A percentile compares a stretch with the other conserved stretches of the same genome.
Evolutionary conservation across 2,888 invertebrate genomes (phyloP).

Genomic region (Ariolimax columbianus): DNA sequence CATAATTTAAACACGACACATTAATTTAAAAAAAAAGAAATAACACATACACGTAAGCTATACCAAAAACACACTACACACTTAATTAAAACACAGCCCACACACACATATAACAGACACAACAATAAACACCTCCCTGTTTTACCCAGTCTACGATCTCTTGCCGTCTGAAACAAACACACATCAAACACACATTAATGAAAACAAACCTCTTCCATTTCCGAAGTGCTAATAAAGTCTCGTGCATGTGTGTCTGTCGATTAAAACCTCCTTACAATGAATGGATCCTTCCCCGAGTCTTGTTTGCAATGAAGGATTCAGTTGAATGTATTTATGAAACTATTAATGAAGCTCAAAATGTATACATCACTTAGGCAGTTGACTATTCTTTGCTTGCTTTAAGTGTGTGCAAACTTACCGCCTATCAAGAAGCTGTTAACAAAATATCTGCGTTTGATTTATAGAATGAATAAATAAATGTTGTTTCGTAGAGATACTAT

Average conservation of each 20-base stretch:
- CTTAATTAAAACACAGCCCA: too few relatives aligned
- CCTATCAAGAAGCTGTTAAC: not conserved
- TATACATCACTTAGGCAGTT: not conserved
- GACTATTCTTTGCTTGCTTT: not conserved
- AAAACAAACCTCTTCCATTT: too few relatives aligned
- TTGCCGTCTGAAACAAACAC: not conserved
- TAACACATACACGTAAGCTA: too few relatives aligned
- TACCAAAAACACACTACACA: too few relatives aligned
- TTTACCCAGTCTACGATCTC: not conserved
- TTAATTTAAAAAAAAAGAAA: too few relatives aligned
- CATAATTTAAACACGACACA: too few relatives aligned
- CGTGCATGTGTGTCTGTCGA: not conserved
- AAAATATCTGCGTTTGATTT: not conserved
- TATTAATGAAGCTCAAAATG: not conserved
- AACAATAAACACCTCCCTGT: not conserved
- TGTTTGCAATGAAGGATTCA: not conserved
- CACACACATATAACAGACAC: not conserved
- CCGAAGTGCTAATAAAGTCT: not conserved
- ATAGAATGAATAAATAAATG: not conserved
- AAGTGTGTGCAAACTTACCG: not conserved
- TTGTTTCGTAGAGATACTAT: not conserved
- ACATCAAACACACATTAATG: not conserved
- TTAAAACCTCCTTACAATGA: not conserved
- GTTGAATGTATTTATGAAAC: constrained; percentile 1
- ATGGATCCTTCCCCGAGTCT: not conserved